These are phyloP conservation scores for Acleris emargana DNA, from an alignment of 2,888 invertebrate species.

Conservation along the genomic window DNA sequence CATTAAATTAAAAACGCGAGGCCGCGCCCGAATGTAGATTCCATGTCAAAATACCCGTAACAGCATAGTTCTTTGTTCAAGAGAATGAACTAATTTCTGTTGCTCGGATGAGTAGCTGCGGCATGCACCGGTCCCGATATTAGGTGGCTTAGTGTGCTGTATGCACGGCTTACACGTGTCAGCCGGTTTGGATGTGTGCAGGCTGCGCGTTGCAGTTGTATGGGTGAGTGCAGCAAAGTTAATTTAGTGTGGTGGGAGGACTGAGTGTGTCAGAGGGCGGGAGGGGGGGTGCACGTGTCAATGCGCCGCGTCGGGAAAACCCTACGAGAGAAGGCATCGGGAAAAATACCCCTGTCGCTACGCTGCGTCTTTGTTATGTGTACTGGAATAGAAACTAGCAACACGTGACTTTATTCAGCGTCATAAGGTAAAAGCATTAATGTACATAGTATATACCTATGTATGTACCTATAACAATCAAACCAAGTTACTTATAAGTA, in stretches of 20 bases:
- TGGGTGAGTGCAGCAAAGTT: conserved; percentile 36
- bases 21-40: not conserved
- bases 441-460: too few relatives aligned
- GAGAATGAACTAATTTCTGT: conserved; percentile 21
- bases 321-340: conserved; percentile 46
- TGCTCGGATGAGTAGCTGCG: conserved; percentile 29
- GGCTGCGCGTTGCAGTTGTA: conserved; percentile 35
- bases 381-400: too few relatives aligned
- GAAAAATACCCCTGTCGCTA: too few relatives aligned
- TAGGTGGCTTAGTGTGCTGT: conserved; percentile 46
- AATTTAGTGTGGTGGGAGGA: conserved; percentile 23
- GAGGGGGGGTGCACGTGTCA: conserved; percentile 47
- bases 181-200: conserved; percentile 48
- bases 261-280: conserved; percentile 25
- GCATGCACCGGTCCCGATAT: conserved; percentile 37
- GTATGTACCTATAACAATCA: too few relatives aligned
- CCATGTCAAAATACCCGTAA: not conserved
- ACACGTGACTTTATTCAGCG: too few relatives aligned
- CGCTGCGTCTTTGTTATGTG: too few relatives aligned
- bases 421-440: too few relatives aligned
- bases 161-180: conserved; percentile 56
- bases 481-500: too few relatives aligned
- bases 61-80: conserved; percentile 29
- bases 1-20: too few relatives aligned
- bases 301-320: conserved; percentile 42